Conservation (phyloP, 1,140 invertebrate genomes). For the Colletes gigas region DNA sequence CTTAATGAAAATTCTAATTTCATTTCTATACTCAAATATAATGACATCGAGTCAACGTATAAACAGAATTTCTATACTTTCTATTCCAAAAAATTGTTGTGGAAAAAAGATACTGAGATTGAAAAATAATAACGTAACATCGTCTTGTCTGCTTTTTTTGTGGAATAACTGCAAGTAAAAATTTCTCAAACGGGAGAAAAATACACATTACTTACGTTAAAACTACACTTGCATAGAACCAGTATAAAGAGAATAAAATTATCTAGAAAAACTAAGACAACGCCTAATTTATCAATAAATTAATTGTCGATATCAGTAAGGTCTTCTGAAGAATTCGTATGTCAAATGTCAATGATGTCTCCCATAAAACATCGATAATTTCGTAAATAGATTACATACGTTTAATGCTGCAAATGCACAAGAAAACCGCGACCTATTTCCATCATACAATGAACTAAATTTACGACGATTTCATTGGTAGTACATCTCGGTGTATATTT, state of each 20-base stretch:
- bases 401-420: background rate
- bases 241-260: background rate
- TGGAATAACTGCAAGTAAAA: no score
- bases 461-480: background rate
- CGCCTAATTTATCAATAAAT: background rate
- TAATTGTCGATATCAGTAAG: background rate
- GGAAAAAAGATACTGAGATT: no score
- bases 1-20: background rate
- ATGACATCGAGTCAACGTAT: no score
- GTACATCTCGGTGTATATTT: background rate
- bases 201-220: background rate
- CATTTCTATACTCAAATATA: no score
- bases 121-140: no score
- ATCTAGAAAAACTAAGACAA: background rate
- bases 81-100: no score
- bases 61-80: no score
- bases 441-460: background rate
- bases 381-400: background rate
- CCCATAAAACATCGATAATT: background rate
- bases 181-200: no score
- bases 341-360: constrained; percentile 1
- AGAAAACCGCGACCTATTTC: background rate
- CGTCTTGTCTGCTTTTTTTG: background rate
- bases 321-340: background rate
- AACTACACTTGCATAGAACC: background rate